These are phyloP conservation scores for Esox lucius DNA, from an alignment of 2,797 vertebrate species.

Conservation along the genomic window DNA sequence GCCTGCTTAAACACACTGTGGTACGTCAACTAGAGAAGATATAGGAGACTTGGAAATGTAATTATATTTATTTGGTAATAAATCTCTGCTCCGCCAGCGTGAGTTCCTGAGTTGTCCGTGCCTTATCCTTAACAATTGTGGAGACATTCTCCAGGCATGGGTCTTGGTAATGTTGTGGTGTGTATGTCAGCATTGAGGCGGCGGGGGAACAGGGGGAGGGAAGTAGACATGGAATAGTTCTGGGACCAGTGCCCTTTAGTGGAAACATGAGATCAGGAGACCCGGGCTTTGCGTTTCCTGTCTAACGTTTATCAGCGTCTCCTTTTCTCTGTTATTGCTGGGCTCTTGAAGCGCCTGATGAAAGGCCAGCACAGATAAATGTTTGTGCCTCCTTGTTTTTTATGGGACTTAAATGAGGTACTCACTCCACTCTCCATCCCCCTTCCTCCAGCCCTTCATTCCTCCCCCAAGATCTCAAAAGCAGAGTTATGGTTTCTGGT, in stretches of 20 bases:
- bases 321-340: slow-evolving; percentile 68
- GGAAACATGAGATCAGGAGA: slow-evolving; percentile 71
- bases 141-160: slow-evolving; percentile 57
- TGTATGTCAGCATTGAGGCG: slow-evolving; percentile 59
- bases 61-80: background rate
- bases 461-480: slow-evolving; percentile 65
- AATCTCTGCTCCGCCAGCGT: background rate
- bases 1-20: background rate
- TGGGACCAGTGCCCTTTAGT: slow-evolving; percentile 40
- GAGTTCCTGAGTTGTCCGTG: slow-evolving; percentile 24
- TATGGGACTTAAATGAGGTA: slow-evolving; percentile 74
- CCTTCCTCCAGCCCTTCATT: slow-evolving; percentile 49
- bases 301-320: slow-evolving; percentile 77
- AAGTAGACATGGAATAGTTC: slow-evolving; percentile 14
- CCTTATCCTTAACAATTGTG: slow-evolving; percentile 10
- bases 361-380: slow-evolving; percentile 77
- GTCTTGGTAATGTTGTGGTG: slow-evolving; percentile 61
- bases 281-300: slow-evolving; percentile 71
- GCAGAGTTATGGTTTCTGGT: slow-evolving; percentile 71
- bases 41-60: slow-evolving; percentile 14
- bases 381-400: slow-evolving; percentile 73
- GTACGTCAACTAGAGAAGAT: background rate
- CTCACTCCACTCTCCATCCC: slow-evolving; percentile 26
- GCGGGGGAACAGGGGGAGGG: slow-evolving; percentile 17
- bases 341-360: slow-evolving; percentile 67